phyloP scores from a whole-genome alignment of 2,113 vertebrate genomes.

The Oryzias melastigma region DNA sequence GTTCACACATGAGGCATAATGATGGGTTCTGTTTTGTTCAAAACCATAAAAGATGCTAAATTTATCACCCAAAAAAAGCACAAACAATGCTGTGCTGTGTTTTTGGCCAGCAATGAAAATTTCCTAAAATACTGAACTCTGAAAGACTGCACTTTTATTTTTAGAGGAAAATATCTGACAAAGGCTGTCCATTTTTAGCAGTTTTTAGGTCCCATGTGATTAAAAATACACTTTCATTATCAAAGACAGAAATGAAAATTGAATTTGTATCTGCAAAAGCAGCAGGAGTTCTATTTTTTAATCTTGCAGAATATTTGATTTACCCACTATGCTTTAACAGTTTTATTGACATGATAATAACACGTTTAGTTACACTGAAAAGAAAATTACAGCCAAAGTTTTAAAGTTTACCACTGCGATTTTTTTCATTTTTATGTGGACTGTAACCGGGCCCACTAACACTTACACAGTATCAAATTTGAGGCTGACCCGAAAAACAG shows the following conservation, averaged over 20 bases:
- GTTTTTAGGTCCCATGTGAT: not conserved
- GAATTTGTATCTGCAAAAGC: not conserved
- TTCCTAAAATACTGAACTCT: slow-evolving; percentile 12
- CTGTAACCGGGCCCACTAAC: slow-evolving; percentile 40
- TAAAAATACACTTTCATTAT: too few relatives aligned
- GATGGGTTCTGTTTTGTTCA: slow-evolving; percentile 42
- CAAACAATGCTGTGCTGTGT: slow-evolving; percentile 54
- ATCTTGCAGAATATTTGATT: not conserved
- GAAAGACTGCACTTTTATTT: slow-evolving; percentile 32
- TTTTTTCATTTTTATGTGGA: slow-evolving; percentile 39
- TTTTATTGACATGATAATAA: slow-evolving; percentile 19
- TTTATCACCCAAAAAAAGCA: slow-evolving; percentile 52
- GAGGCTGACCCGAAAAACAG: slow-evolving; percentile 60
- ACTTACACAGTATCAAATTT: slow-evolving; percentile 58
- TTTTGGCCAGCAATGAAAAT: slow-evolving; percentile 43
- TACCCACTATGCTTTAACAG: slow-evolving; percentile 2
- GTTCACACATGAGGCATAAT: slow-evolving; percentile 57
- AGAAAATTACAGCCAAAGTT: slow-evolving; percentile 17
- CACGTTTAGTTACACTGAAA: slow-evolving; percentile 16
- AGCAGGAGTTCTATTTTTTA: not conserved
- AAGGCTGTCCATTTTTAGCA: not conserved
- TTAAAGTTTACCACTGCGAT: slow-evolving; percentile 29
- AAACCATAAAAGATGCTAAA: slow-evolving; percentile 55
- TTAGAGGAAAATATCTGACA: not conserved
- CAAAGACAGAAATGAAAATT: not conserved